Conservation (phyloP, 2,888 invertebrate species). For the Bibio marci region DNA sequence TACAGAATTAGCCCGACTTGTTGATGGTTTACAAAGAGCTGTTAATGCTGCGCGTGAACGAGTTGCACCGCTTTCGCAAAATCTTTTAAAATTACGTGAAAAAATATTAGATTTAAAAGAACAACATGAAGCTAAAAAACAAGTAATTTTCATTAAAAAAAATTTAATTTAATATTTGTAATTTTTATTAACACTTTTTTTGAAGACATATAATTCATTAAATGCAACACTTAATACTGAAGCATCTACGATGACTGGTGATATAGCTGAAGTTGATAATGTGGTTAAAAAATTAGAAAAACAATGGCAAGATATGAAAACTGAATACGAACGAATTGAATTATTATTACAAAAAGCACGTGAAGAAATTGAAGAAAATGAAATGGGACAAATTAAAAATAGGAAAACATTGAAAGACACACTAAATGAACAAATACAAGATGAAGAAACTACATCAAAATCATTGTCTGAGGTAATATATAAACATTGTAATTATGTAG, state of each 20-base stretch:
- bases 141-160: slow-evolving; percentile 7
- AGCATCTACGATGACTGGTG: slow-evolving; percentile 9
- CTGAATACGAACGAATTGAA: slow-evolving; percentile 12
- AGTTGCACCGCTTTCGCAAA: slow-evolving; percentile 11
- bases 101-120: slow-evolving; percentile 11
- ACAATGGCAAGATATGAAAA: slow-evolving; percentile 12
- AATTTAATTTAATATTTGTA: too few species aligned
- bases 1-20: slow-evolving; percentile 11
- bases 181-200: slow-evolving; percentile 1
- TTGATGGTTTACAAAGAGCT: slow-evolving; percentile 12
- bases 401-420: slow-evolving; percentile 10
- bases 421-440: slow-evolving; percentile 11
- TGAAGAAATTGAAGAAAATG: slow-evolving; percentile 9
- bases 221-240: slow-evolving; percentile 11
- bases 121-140: slow-evolving; percentile 12
- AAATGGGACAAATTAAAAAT: not conserved
- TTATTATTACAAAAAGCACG: slow-evolving; percentile 11
- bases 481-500: not conserved
- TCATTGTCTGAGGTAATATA: slow-evolving; percentile 10
- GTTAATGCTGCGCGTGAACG: slow-evolving; percentile 10
- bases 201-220: slow-evolving; percentile 11
- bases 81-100: slow-evolving; percentile 11
- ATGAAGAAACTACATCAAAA: slow-evolving; percentile 10
- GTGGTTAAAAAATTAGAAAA: slow-evolving; percentile 10
- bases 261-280: slow-evolving; percentile 10